Conservation (phyloP, 2,797 vertebrate species). For the Parauchenoglanis punctatus region DNA sequence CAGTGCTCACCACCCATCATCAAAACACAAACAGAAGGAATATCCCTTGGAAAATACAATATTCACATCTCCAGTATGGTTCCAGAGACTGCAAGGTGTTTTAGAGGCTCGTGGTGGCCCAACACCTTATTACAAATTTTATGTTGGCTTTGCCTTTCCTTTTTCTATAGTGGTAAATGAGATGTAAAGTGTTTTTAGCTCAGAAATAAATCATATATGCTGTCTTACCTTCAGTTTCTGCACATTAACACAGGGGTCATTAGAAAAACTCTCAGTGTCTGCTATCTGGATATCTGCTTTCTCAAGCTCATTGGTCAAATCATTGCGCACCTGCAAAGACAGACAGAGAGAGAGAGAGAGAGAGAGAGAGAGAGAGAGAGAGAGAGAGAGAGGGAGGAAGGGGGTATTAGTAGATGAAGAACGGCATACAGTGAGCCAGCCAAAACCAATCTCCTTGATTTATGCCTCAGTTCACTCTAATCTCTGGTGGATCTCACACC, state of each 20-base stretch:
- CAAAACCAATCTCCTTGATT: constrained; percentile 53
- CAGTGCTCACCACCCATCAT: background rate
- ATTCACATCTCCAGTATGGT: background rate
- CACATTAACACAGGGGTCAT: constrained; percentile 95
- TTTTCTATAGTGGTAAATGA: background rate
- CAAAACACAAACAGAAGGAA: background rate
- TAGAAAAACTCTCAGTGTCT: constrained; percentile 97
- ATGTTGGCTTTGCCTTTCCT: background rate
- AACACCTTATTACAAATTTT: background rate
- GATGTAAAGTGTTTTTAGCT: background rate
- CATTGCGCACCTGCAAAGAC: constrained; percentile 89
- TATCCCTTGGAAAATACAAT: background rate
- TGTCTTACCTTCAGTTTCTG: constrained; percentile 95
- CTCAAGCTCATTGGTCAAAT: constrained; percentile 93
- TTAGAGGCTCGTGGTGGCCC: background rate
- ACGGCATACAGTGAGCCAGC: constrained; percentile 46
- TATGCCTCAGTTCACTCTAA: constrained; percentile 54
- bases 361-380: constrained; percentile 33
- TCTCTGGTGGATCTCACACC: constrained; percentile 49
- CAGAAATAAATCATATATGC: background rate
- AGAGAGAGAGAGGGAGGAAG: background rate
- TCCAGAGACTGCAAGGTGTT: background rate
- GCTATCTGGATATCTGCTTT: constrained; percentile 96
- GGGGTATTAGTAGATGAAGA: constrained; percentile 33
- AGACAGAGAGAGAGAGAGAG: constrained; percentile 12